Conservation (phyloP, 2,888 invertebrate genomes). For the Eristalinus aeneus region DNA sequence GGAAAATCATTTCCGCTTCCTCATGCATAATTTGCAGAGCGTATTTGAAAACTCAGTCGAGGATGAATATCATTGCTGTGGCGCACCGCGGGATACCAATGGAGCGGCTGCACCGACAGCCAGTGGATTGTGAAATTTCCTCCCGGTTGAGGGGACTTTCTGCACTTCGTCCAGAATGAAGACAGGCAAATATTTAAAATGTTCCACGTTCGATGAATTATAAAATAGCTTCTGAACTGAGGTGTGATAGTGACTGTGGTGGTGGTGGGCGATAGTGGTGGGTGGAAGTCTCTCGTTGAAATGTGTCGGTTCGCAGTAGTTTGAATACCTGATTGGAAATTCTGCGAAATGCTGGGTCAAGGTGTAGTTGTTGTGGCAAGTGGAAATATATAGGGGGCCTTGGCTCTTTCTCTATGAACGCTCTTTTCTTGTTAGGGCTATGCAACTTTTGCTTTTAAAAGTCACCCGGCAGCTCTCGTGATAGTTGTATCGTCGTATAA, state of each 20-base stretch:
- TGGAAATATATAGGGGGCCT: neutral
- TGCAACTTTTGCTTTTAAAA: too few relatives aligned
- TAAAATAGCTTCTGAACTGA: conserved; percentile 22
- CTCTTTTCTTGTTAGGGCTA: too few relatives aligned
- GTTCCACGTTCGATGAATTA: conserved; percentile 57
- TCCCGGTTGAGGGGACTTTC: neutral
- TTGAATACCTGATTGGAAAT: conserved; percentile 20
- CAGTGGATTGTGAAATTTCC: neutral
- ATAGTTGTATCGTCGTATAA: too few relatives aligned
- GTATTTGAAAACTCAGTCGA: conserved; percentile 65
- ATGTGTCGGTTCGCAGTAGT: conserved; percentile 6
- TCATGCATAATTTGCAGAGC: conserved; percentile 65
- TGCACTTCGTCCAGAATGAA: neutral
- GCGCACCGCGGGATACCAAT: conserved; percentile 2
- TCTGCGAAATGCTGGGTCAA: neutral
- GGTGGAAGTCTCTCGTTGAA: conserved; percentile 33
- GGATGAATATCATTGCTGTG: conserved; percentile 44
- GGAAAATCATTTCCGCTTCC: conserved; percentile 69
- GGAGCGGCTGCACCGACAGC: neutral
- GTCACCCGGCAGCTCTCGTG: too few relatives aligned
- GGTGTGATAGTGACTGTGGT: neutral
- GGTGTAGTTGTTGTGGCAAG: neutral
- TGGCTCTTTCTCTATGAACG: too few relatives aligned
- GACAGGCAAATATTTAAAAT: conserved; percentile 57
- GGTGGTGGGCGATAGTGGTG: neutral